Conservation (phyloP, 2,797 vertebrate species). For the Novumbra hubbsi region DNA sequence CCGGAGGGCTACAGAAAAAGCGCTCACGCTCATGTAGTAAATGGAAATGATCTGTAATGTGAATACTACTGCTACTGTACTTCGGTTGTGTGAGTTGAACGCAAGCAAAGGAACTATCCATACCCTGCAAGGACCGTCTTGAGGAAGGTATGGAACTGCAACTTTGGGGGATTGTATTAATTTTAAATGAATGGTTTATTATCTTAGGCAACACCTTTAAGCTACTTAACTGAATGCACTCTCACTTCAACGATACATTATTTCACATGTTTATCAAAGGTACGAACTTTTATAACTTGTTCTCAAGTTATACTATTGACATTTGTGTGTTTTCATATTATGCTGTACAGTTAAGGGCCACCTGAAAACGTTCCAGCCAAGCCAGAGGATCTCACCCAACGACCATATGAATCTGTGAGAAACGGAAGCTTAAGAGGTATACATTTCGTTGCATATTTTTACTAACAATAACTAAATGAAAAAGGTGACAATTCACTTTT, state of each 20-base stretch:
- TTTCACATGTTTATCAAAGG: background rate
- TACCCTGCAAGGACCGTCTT: constrained; percentile 31
- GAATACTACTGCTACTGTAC: background rate
- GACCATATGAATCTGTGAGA: constrained; percentile 16
- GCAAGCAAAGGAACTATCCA: constrained; percentile 19
- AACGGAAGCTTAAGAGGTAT: constrained; percentile 32
- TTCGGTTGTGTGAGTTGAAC: constrained; percentile 6
- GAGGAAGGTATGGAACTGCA: constrained; percentile 34
- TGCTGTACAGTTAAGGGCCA: constrained; percentile 21
- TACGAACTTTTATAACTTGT: background rate
- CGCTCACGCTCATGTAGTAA: constrained; percentile 29
- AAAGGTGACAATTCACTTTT: background rate
- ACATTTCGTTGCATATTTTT: background rate
- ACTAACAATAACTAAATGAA: background rate
- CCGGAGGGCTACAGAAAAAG: constrained; percentile 41
- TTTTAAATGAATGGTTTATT: background rate
- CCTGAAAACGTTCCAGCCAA: constrained; percentile 2
- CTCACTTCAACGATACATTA: background rate
- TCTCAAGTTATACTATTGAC: background rate
- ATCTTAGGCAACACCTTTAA: background rate
- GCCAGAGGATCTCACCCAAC: constrained; percentile 19
- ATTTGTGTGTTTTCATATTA: constrained; percentile 9
- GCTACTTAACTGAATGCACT: background rate
- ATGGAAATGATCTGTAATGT: constrained; percentile 32
- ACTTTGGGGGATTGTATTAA: background rate